phyloP scores from a whole-genome alignment of 2,888 invertebrate genomes.

The Bombylius major region DNA sequence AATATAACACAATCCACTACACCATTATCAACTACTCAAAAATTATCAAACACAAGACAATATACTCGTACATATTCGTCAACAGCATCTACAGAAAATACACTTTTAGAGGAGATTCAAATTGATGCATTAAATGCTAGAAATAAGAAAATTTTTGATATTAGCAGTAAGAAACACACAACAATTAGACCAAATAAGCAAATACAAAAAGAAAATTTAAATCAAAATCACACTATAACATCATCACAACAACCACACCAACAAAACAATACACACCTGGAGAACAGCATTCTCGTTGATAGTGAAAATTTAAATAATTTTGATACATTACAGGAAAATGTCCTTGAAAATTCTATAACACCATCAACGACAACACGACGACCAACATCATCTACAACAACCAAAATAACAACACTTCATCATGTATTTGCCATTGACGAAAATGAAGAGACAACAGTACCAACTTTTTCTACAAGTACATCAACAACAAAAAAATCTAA shows the following conservation, averaged over 20 bases:
- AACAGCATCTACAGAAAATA: constrained; percentile 20
- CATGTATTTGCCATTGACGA: constrained; percentile 40
- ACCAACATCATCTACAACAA: constrained; percentile 13
- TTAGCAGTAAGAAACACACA: constrained; percentile 36
- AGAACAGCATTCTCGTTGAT: neutral
- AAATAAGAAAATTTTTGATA: constrained; percentile 42
- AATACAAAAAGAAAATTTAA: constrained; percentile 10
- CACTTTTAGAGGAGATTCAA: constrained; percentile 34
- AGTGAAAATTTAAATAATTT: constrained; percentile 11
- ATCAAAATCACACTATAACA: neutral
- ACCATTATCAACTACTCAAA: constrained; percentile 25
- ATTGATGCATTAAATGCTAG: constrained; percentile 40
- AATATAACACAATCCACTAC: constrained; percentile 25
- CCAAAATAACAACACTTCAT: constrained; percentile 34
- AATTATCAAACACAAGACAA: constrained; percentile 28
- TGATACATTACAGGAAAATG: constrained; percentile 11
- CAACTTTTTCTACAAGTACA: constrained; percentile 14
- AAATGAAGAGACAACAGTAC: constrained; percentile 25
- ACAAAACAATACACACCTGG: constrained; percentile 11
- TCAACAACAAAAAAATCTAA: constrained; percentile 16
- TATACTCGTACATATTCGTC: constrained; percentile 33
- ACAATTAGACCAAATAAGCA: constrained; percentile 26
- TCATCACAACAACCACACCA: constrained; percentile 8
- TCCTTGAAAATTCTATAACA: constrained; percentile 6
- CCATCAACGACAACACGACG: constrained; percentile 7